Base-by-base conservation (phyloP, 2,888 invertebrate species). In the Hedychridium roseum region DNA sequence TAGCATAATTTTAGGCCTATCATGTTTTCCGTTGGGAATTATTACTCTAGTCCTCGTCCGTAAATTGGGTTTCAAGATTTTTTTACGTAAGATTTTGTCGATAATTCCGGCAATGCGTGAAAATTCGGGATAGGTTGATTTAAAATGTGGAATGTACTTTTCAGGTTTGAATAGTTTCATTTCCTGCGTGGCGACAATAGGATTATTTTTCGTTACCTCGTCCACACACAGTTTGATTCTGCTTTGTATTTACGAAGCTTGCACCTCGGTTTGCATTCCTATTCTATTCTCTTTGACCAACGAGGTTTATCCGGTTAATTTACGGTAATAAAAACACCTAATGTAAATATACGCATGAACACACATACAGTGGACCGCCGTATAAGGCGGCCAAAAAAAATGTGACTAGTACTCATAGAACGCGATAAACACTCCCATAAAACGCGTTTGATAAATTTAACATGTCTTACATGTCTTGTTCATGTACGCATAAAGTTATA, bases 41-140 rank as follows among this genome's bases (percentile, higher is more conserved):
- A 87, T 88, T 86, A 80, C 90, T 61, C 90, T 90, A 0, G 82
- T 90, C 2, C 89, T 88, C 71, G 88, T 91, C n/a, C 89, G 90
- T 76, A 84, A 85, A 60, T 82, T 91, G 51, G 91, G 91, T 30
- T 87, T 89, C 46, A 90, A 90, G 78, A 89, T 90, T 78, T 90
- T 90, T 80, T 81, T 91, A 60, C 86, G 91, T 90, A 77, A 83
- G 83, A 80, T 21, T 15, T 16, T 43, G 11, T 38, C 38, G 7
- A 27, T 37, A n/a, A 14, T 2, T 16, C 14, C 21, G 7, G 9
- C 7, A 7, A 9, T n/a, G n/a, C n/a, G n/a, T n/a, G n/a, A n/a
- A n/a, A n/a, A n/a, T n/a, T n/a, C n/a, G n/a, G n/a, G n/a, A n/a
- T n/a, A n/a, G n/a, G n/a, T n/a, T n/a, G n/a, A n/a, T n/a, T n/a